Evolutionary conservation across 2,113 vertebrate genomes (phyloP).

Genomic region (Silurus meridionalis): DNA sequence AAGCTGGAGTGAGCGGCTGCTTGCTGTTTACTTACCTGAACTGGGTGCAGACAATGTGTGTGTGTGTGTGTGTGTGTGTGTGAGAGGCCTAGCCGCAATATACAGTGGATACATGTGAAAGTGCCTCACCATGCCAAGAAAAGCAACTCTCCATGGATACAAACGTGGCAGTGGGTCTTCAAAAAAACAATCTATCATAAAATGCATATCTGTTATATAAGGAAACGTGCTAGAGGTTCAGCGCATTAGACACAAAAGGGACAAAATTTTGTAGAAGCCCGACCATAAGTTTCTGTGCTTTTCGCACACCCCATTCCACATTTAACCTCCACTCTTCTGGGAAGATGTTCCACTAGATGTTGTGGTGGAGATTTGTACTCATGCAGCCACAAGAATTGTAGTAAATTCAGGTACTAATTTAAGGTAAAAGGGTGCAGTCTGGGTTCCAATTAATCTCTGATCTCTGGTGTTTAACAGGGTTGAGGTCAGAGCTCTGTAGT

Average conservation of each 20-base stretch:
- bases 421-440: too few relatives aligned
- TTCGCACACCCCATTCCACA: too few relatives aligned
- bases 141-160: conserved; percentile 41
- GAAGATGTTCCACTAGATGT: too few relatives aligned
- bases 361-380: too few relatives aligned
- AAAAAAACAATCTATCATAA: not conserved
- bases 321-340: too few relatives aligned
- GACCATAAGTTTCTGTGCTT: too few relatives aligned
- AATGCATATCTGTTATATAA: not conserved
- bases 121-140: conserved; percentile 38
- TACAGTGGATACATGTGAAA: conserved; percentile 16
- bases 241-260: not conserved
- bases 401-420: too few relatives aligned
- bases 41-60: not conserved
- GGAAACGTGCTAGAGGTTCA: not conserved
- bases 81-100: not conserved
- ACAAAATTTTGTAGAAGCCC: too few relatives aligned
- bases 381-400: too few relatives aligned
- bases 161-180: conserved; percentile 25
- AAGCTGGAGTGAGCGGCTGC: not conserved
- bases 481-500: too few relatives aligned
- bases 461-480: too few relatives aligned
- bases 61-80: conserved; percentile 6
- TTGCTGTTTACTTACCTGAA: conserved; percentile 12
- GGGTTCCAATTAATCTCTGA: too few relatives aligned